Conservation (phyloP, 2,113 vertebrate genomes). For the Fulica atra region DNA sequence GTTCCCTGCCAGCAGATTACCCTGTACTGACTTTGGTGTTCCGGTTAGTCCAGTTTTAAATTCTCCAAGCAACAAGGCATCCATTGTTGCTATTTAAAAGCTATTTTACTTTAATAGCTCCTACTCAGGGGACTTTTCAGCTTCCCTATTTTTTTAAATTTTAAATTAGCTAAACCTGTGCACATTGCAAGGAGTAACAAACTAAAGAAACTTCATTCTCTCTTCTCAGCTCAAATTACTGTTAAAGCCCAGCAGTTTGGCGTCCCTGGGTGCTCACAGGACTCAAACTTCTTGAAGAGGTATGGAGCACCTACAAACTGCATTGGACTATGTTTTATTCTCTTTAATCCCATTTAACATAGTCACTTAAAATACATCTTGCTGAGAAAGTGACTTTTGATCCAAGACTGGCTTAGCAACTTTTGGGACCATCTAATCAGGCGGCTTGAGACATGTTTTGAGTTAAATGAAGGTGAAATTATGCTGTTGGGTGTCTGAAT, state of each 20-base stretch:
- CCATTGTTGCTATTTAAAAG: neutral
- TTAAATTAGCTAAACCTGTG: neutral
- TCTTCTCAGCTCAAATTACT: neutral
- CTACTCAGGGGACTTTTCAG: neutral
- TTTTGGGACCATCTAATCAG: neutral
- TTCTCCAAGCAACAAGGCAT: neutral
- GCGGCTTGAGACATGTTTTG: neutral
- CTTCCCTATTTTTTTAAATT: neutral
- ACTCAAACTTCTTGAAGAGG: neutral
- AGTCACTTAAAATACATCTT: neutral
- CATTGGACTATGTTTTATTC: neutral
- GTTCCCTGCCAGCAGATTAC: neutral
- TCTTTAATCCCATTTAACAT: neutral
- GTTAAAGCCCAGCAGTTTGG: neutral
- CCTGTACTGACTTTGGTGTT: neutral
- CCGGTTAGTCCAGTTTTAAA: neutral
- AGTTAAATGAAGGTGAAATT: neutral
- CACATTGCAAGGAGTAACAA: neutral
- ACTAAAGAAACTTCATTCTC: neutral
- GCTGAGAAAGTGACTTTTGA: conserved; percentile 3
- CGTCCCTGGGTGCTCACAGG: neutral
- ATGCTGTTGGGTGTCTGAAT: neutral
- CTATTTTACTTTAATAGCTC: neutral
- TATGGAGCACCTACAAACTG: neutral
- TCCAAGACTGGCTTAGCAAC: neutral